Evolutionary conservation across 2,797 vertebrate species (phyloP), one percentile per base, ranked within the genome.

Genomic region (Cynodonichthys magdalenae): DNA sequence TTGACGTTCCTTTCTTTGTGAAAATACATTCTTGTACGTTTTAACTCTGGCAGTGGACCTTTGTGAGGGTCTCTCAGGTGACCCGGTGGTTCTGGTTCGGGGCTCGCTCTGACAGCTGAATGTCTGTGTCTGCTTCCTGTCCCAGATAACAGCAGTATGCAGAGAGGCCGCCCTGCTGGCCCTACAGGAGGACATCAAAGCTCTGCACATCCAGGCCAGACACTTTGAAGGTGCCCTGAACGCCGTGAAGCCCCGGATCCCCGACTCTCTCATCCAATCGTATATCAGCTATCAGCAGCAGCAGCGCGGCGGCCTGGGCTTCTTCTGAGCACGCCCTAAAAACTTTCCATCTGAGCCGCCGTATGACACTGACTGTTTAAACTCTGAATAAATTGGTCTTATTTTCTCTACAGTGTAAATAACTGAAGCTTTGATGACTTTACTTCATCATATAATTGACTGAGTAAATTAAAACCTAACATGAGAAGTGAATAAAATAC

Each of bases 101-200:
- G 5, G 19, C 56, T 54, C 53, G 14, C 72, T 45, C 71, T 66
- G 83, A 87, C 84, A 78, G 82, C 76, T 63, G 68, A 82, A 68
- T 81, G 28, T 86, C 75, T 83, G 74, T 83, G 74, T 90, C 77
- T 91, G 86, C 78, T 85, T 93, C 84, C 74, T 86, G 61, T 90
- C 87, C 68, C 90, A 99, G 97, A 95, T 99, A 87, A 88, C 94
- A 5, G 96, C 97, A 2, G 90, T 99, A 58, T 99, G 96, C 79
- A 94, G 94, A 87, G 97, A 98, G 89, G 97, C 96, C 36, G 96
- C 94, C 62, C 94, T 96, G 18, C 86, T 94, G 53, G 95, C 95
- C 64, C 94, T 97, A 15, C 94, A 96, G 66, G 95, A 97, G 86
- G 91, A 96, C 90, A 95, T 90, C 85, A 82, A 81, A 57, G 95